These are phyloP conservation scores for Paradoxurus hermaphroditus DNA, from an alignment of 2,113 vertebrate species.

Conservation along the genomic window DNA sequence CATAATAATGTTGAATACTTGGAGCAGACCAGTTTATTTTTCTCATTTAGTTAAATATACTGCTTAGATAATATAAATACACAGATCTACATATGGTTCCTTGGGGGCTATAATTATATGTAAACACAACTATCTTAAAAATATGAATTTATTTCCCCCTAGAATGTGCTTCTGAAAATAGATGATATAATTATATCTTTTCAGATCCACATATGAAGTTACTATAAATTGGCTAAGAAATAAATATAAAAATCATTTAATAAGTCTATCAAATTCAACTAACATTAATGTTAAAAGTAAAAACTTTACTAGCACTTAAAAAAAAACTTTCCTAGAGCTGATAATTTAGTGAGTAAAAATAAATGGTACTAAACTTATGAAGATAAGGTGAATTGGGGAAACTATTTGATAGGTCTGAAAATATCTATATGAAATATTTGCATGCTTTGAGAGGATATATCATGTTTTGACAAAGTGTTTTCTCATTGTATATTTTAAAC, in stretches of 20 bases:
- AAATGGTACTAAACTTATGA: background rate
- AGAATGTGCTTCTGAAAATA: constrained; percentile 28
- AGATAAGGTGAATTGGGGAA: constrained; percentile 5
- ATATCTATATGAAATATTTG: background rate
- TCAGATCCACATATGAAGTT: constrained; percentile 31
- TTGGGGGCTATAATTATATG: constrained; percentile 8
- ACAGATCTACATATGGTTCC: background rate
- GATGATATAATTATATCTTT: constrained; percentile 6
- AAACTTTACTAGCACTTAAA: background rate
- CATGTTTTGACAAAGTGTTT: background rate
- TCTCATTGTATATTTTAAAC: background rate
- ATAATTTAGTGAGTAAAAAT: constrained; percentile 19
- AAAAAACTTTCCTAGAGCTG: background rate
- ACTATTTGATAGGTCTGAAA: background rate
- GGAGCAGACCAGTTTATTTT: background rate
- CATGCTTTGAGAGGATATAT: background rate
- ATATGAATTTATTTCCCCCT: background rate
- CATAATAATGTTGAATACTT: background rate
- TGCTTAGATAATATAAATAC: background rate
- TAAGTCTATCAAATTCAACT: constrained; percentile 27
- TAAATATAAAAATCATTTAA: background rate
- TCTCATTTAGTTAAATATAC: constrained; percentile 16
- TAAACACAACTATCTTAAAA: constrained; percentile 40
- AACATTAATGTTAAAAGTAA: constrained; percentile 4
- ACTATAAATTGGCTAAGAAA: constrained; percentile 36